These are phyloP conservation scores for Eufriesea mexicana DNA, from an alignment of 1,140 invertebrate genomes.

Conservation along the genomic window DNA sequence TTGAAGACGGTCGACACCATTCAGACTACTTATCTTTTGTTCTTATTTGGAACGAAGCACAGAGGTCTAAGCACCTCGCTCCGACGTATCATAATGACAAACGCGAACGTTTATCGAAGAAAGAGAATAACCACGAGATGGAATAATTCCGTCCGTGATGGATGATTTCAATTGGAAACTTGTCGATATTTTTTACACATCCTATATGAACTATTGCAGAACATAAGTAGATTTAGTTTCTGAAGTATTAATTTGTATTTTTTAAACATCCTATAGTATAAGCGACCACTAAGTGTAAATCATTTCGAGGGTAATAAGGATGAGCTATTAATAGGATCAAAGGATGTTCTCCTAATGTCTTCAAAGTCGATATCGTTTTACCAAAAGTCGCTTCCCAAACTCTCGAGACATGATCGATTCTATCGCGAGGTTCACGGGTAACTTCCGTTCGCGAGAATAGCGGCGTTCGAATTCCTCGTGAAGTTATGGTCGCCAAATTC, in stretches of 20 bases:
- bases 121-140: background rate
- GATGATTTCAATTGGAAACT: conserved; percentile 1
- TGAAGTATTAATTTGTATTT: too few species aligned
- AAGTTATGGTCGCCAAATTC: conserved; percentile 25
- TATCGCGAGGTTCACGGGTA: background rate
- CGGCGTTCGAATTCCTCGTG: background rate
- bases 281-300: too few species aligned
- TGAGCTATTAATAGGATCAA: too few species aligned
- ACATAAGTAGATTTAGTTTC: too few species aligned
- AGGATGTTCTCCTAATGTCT: too few species aligned
- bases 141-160: background rate
- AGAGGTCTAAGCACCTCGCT: background rate
- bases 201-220: too few species aligned
- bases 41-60: background rate
- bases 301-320: too few species aligned
- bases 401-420: background rate
- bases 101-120: background rate
- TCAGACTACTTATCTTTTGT: background rate
- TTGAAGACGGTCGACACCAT: conserved; percentile 1
- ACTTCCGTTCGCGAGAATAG: background rate
- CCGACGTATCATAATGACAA: background rate
- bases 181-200: background rate
- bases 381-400: too few species aligned
- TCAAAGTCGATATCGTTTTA: too few species aligned
- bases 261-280: too few species aligned